Base-by-base conservation (phyloP, 2,113 vertebrate genomes). In the Ochotona princeps region DNA sequence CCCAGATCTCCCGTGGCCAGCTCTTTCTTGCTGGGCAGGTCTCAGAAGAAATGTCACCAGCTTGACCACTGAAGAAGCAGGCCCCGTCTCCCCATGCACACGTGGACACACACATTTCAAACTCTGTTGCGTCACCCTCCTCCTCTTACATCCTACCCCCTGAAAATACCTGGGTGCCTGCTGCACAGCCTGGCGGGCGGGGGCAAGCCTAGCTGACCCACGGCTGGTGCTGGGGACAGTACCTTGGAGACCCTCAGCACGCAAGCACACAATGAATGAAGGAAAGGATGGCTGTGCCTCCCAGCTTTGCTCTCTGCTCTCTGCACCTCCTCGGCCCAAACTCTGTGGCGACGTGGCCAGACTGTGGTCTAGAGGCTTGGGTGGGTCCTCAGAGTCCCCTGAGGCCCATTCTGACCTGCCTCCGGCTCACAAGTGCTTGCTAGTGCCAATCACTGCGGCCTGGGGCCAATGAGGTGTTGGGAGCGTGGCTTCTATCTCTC, bases 291-390 rank as follows among this genome's bases (percentile, higher is more conserved):
- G 47, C 4, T 73, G 32, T n/a, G 8, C 70, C 63, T 78, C 87
- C 72, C 63, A 17, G 70, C 51, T 76, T n/a, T 5, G 30, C 83
- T 44, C 21, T 78, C 20, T 32, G 21, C 44, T 73, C 47, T 70
- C 30, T 35, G 7, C 5, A 3, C 38, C 38, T 44, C 30, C 51
- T 44, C 2, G 5, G 2, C 28, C 87, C 4, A 20, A 49, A 49
- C 6, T 28, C 49, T 20, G 28, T 63, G 4, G 44, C 54, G 2
- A 0, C 15, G 28, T 23, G 0, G 25, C 7, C 18, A 26, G 28
- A 30, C 21, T 30, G 7, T 2, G 8, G 8, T 63, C 67, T 28
- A 44, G 1, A 47, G 17, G 18, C 30, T 57, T 75, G 74, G 60
- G 17, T 3, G 38, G 38, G 38, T 44, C 38, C 38, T 44, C 38